Evolutionary conservation across 2,797 vertebrate genomes (phyloP).

Genomic region (Paguma larvata): DNA sequence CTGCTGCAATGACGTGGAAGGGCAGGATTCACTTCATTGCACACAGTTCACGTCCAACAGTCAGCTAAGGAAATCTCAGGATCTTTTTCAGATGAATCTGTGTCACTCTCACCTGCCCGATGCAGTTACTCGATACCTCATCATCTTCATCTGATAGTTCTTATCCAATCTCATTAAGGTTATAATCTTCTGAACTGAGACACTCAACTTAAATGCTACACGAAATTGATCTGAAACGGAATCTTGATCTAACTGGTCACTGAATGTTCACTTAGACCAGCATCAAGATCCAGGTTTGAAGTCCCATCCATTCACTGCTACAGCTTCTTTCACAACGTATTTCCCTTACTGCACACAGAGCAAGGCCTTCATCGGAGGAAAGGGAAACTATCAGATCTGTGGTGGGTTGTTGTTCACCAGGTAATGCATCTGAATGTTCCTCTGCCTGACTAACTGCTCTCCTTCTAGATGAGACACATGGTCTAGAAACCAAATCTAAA

Average conservation of each 20-base stretch:
- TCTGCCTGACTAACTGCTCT: conserved; percentile 71
- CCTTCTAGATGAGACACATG: not conserved
- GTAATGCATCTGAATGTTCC: conserved; percentile 90
- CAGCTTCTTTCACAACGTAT: conserved; percentile 91
- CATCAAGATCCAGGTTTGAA: conserved; percentile 90
- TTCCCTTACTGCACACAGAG: conserved; percentile 95
- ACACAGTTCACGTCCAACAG: conserved; percentile 95
- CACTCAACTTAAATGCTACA: conserved; percentile 99
- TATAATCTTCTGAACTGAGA: conserved; percentile 95
- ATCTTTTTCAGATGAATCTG: conserved; percentile 97
- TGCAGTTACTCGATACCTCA: conserved; percentile 97
- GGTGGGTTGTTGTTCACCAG: conserved; percentile 91
- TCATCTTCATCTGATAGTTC: conserved; percentile 94
- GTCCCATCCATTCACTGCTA: conserved; percentile 93
- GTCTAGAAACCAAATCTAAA: not conserved
- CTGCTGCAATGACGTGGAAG: conserved; percentile 95
- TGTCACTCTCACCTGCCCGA: conserved; percentile 92
- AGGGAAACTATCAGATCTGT: conserved; percentile 96
- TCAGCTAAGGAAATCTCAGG: conserved; percentile 97
- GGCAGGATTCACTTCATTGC: conserved; percentile 94
- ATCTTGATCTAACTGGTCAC: conserved; percentile 90
- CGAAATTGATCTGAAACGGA: conserved; percentile 97
- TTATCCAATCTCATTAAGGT: conserved; percentile 93
- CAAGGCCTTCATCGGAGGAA: conserved; percentile 96
- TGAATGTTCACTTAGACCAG: conserved; percentile 89